phyloP scores from a whole-genome alignment of 2,113 vertebrate genomes.

The Choloepus hoffmanni region DNA sequence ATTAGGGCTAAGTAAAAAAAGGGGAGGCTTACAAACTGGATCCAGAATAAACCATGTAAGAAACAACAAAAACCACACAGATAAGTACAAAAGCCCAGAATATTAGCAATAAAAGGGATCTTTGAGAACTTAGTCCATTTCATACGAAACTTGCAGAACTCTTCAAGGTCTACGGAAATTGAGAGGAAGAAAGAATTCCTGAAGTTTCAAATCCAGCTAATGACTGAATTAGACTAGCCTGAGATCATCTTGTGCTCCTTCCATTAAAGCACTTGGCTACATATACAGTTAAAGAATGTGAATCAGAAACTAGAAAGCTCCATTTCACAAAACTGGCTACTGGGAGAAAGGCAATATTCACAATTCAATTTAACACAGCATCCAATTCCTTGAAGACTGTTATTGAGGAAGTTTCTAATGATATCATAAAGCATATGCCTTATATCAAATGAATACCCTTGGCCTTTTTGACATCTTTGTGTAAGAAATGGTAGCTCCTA shows the following conservation, averaged over 20 bases:
- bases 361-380: not conserved
- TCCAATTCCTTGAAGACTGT: not conserved
- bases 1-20: not conserved
- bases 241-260: not conserved
- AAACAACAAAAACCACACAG: not conserved
- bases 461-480: not conserved
- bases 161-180: not conserved
- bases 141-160: not conserved
- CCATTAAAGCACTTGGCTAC: not conserved
- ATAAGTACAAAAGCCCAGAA: not conserved
- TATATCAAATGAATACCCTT: not conserved
- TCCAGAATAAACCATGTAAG: not conserved
- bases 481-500: not conserved
- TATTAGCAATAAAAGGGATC: not conserved
- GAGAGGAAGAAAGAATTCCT: conserved; percentile 3
- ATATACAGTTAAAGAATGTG: not conserved
- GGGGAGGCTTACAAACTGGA: not conserved
- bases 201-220: not conserved
- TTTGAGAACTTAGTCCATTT: not conserved
- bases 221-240: not conserved
- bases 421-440: not conserved
- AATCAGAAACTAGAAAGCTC: conserved; percentile 6
- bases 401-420: not conserved
- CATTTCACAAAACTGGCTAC: not conserved
- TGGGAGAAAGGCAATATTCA: not conserved